Evolutionary conservation across 2,113 vertebrate species (phyloP).

Genomic region (Chaenogobius annularis): DNA sequence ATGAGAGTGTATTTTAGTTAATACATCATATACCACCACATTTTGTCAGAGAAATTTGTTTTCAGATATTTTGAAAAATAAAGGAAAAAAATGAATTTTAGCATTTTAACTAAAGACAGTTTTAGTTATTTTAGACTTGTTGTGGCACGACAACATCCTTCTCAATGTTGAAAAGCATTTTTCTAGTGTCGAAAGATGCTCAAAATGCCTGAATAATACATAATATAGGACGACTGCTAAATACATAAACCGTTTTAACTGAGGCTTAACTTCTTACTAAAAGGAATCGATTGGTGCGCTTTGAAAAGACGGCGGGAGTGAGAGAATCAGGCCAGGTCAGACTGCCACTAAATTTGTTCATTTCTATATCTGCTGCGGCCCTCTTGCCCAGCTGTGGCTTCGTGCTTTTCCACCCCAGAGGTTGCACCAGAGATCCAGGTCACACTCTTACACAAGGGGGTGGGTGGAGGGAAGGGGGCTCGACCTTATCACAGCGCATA

Average conservation of each 20-base stretch:
- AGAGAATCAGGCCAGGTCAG: constrained; percentile 17
- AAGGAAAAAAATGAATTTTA: too few relatives aligned
- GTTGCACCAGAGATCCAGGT: constrained; percentile 31
- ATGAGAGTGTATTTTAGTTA: too few relatives aligned
- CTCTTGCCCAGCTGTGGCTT: constrained; percentile 15
- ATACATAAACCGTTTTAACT: constrained; percentile 1
- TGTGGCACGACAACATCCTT: too few relatives aligned
- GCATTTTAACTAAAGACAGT: too few relatives aligned
- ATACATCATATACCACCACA: too few relatives aligned
- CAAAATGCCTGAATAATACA: neutral
- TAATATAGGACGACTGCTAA: neutral
- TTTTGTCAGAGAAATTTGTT: too few relatives aligned
- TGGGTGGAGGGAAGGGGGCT: constrained; percentile 38
- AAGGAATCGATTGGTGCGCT: neutral
- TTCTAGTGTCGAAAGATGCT: too few relatives aligned
- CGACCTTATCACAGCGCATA: constrained; percentile 53
- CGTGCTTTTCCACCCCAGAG: constrained; percentile 15
- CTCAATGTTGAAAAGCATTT: too few relatives aligned
- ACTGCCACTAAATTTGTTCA: neutral
- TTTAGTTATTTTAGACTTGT: too few relatives aligned
- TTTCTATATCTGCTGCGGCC: constrained; percentile 11
- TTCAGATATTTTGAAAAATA: too few relatives aligned
- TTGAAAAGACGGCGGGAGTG: neutral
- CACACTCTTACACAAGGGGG: constrained; percentile 17
- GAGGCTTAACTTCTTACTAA: neutral